Conservation (phyloP, 1,140 invertebrate species). For the Samia ricini region DNA sequence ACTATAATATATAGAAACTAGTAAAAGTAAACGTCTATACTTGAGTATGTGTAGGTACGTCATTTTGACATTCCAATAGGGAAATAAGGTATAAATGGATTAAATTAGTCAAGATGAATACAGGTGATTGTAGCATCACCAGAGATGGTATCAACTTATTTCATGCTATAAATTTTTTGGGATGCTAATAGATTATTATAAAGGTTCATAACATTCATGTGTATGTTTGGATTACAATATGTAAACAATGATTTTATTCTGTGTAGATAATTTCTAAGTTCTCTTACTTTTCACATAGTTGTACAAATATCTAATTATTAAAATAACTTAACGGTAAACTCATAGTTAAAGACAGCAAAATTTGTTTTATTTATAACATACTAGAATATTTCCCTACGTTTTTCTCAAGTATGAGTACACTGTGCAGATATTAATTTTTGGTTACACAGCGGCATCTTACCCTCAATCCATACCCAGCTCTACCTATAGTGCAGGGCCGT, state of each 20-base stretch:
- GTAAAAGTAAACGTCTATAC: no score
- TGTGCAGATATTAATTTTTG: no score
- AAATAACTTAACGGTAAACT: background rate
- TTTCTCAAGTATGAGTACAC: background rate
- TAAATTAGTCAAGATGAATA: background rate
- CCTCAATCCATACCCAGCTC: no score
- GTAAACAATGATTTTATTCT: background rate
- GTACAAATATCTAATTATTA: conserved; percentile 1
- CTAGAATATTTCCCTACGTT: background rate
- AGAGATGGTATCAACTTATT: background rate
- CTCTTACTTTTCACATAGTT: conserved; percentile 3
- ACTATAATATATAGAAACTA: no score
- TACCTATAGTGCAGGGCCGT: no score
- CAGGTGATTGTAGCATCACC: background rate
- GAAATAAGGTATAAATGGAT: background rate
- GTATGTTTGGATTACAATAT: conserved; percentile 20
- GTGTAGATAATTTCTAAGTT: conserved; percentile 10
- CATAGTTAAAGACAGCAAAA: background rate
- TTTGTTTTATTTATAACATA: conserved; percentile 7
- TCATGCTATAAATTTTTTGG: background rate
- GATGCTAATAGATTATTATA: background rate
- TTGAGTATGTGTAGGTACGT: background rate
- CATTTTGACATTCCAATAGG: conserved; percentile 9
- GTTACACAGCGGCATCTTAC: no score
- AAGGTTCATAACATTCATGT: conserved; percentile 7